Evolutionary conservation across 1,140 invertebrate species (phyloP).

Genomic region (Tigriopus japonicus): DNA sequence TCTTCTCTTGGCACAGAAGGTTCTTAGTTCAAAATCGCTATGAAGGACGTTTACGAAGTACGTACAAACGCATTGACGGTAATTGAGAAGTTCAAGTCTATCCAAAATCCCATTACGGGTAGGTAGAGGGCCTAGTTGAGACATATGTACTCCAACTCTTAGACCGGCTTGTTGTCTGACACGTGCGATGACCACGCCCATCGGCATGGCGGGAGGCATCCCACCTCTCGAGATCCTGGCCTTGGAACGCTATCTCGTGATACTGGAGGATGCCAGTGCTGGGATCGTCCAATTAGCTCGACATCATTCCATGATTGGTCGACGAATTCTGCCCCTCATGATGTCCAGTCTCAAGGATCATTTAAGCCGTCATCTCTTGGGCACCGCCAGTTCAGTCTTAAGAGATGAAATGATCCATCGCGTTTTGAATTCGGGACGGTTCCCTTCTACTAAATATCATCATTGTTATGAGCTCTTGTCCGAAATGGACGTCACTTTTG

Average conservation of each 20-base stretch:
- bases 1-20: no score
- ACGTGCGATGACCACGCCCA: no score
- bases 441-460: not conserved
- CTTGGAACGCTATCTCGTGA: not conserved
- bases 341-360: not conserved
- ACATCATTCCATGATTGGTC: not conserved
- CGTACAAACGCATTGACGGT: no score
- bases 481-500: not conserved
- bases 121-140: no score
- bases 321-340: not conserved
- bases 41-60: no score
- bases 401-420: not conserved
- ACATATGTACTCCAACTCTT: no score
- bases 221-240: not conserved
- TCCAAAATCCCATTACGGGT: no score
- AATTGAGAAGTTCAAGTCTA: no score
- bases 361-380: not conserved
- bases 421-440: not conserved
- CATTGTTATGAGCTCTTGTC: not conserved
- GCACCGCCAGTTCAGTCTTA: not conserved
- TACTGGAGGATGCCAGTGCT: not conserved
- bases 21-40: no score
- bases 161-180: no score
- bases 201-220: no score
- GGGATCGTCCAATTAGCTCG: not conserved